Evolutionary conservation across 2,888 invertebrate genomes (phyloP).

Genomic region (Hyppa rectilinea): DNA sequence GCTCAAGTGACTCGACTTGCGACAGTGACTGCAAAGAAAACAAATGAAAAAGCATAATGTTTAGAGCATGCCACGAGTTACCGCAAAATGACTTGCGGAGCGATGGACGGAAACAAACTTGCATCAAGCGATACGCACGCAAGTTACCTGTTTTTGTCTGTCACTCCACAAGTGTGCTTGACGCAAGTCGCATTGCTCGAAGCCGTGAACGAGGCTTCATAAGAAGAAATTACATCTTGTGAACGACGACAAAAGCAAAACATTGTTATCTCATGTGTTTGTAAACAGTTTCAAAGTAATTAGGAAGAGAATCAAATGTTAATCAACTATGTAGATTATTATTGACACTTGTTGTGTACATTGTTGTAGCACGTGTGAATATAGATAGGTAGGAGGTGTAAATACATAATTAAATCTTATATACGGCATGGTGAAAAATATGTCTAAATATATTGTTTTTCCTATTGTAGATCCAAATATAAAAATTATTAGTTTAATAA

Average conservation of each 20-base stretch:
- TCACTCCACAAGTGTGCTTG: too few species aligned
- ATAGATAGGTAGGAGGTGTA: neutral
- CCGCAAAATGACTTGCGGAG: neutral
- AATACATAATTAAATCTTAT: neutral
- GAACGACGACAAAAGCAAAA: neutral
- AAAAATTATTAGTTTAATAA: neutral
- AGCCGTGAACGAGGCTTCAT: too few species aligned
- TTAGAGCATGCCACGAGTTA: too few species aligned
- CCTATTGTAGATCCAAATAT: neutral
- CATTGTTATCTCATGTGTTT: neutral
- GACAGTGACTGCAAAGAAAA: too few species aligned
- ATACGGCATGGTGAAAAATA: neutral
- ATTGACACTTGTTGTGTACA: conserved; percentile 43
- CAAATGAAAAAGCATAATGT: too few species aligned
- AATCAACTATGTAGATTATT: conserved; percentile 31
- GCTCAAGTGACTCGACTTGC: too few species aligned
- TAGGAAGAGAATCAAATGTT: conserved; percentile 27
- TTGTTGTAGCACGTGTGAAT: conserved; percentile 28
- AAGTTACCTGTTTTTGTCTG: too few species aligned
- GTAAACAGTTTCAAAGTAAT: neutral
- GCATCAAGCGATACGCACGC: too few species aligned
- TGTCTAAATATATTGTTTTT: neutral
- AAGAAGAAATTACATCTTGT: neutral
- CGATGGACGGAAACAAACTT: too few species aligned
- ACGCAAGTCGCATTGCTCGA: neutral